Evolutionary conservation across 2,888 invertebrate genomes (phyloP).

Genomic region (Stenchaetothrips biformis): DNA sequence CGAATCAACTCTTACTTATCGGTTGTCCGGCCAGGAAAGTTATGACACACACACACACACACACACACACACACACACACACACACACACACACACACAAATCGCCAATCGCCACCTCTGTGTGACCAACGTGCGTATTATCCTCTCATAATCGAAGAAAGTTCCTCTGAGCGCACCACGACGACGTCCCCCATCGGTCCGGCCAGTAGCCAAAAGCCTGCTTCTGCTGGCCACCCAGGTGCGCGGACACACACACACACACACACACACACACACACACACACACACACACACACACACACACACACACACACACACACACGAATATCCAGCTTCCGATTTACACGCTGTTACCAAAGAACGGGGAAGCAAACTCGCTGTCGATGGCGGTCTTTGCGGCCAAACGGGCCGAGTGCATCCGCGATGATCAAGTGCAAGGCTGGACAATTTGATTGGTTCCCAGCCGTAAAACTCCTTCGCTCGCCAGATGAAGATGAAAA

Average conservation of each 20-base stretch:
- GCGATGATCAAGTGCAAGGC: too few species aligned
- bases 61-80: too few species aligned
- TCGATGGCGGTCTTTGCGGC: too few species aligned
- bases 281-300: not conserved
- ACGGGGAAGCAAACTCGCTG: not conserved
- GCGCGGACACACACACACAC: not conserved
- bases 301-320: not conserved
- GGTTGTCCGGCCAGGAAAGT: not conserved
- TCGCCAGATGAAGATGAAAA: too few species aligned
- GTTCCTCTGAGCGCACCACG: not conserved
- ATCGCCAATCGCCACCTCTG: slow-evolving; percentile 7
- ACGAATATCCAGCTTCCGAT: not conserved
- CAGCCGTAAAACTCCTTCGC: too few species aligned
- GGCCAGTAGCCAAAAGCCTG: not conserved
- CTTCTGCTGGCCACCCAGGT: slow-evolving; percentile 7
- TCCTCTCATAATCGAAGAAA: slow-evolving; percentile 19
- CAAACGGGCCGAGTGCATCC: too few species aligned
- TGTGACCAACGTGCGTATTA: slow-evolving; percentile 2
- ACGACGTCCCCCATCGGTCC: not conserved
- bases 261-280: slow-evolving; percentile 13
- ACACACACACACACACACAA: too few species aligned
- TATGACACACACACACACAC: not conserved
- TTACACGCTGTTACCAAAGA: slow-evolving; percentile 1
- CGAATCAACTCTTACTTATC: not conserved
- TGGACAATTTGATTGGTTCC: too few species aligned